Evolutionary conservation across 1,140 invertebrate species (phyloP), one percentile per base, ranked within the genome.

Genomic region (Steinernema feltiae): DNA sequence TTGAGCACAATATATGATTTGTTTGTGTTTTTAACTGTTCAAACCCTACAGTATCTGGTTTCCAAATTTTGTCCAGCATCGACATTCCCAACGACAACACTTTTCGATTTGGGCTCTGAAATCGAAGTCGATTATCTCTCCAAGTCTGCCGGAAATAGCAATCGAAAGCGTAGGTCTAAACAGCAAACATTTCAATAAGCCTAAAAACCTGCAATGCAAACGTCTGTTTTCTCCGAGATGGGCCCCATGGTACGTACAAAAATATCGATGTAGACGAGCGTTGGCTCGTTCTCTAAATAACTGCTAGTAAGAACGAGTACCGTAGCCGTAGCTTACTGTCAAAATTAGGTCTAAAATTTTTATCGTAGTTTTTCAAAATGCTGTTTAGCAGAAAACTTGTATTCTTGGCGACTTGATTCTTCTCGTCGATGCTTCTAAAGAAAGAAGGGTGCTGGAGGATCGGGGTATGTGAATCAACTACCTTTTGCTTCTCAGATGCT

Each of bases 131-230:
- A 1, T 87, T 83, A 85, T 91, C 90, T 46, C 85, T 84, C 90
- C 90, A 91, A 32, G 85, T 83, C 82, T 91, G 90, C 3, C 94
- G 90, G 85, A 97, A 96, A 86, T 97, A 97, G 29, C 12, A 30
- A 21, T 71, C 70, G 29, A 71, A 71, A 3, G 70, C 70, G 29
- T 71, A 71, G 7, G 69, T 71, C 29, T 31, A 30, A 30, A 71
- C 15, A 27, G 24, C 15, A 3, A 71, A 27, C 3, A 18, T 31
- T 3, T 30, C 24, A 30, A 18, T 7, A 63, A 32, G 12, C 12
- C 70, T 71, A 12, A n/a, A n/a, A 35, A n/a, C n/a, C n/a, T n/a
- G 69, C 7, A 30, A n/a, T 70, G 7, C n/a, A 70, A 31, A 31
- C 70, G 70, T 71, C 70, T 3, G 70, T 71, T 17, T 35, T 71